Evolutionary conservation across 1,140 invertebrate genomes (phyloP), one percentile per base, ranked within the genome.

Genomic region (Lithobius niger): DNA sequence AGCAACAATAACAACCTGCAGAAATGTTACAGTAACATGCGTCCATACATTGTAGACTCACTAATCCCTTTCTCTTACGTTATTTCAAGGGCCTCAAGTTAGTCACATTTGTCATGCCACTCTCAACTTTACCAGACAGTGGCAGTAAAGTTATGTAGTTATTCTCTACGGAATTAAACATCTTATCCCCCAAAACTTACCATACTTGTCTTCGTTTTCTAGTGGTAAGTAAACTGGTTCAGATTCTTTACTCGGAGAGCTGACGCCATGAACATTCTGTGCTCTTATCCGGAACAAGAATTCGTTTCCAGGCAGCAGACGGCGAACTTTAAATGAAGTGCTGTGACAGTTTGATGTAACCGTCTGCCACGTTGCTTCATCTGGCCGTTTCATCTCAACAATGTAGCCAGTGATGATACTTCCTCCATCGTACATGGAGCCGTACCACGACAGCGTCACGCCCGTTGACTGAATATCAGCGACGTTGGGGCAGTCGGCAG

Each of bases 341-440:
- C 59, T 64, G n/a, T 63, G 61, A 40, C 65, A 67, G 22, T 61
- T 61, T 22, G 54, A 57, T 26, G 64, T 64, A 62, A 68, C 76
- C 72, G 51, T 77, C 73, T 1, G 77, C 76, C 54, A 82, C 69
- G 40, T 66, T 72, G 81, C 51, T 16, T 62, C 36, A 60, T 75
- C 70, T 60, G 70, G 67, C 18, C 66, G 61, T 49, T 76, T 76
- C 69, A 83, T 82, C 68, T 92, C 86, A 18, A 91, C 79, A 18
- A 79, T 76, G 66, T 89, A 93, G 47, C 85, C 86, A 19, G 82
- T 84, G 44, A 92, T 78, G 51, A 83, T 83, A 54, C 83, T 82
- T 27, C 88, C 87, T n/a, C 87, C 87, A 66, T 92, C 88, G 62
- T 83, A 88, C 1, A 81, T 78, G 22, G 86, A 82, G 27, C 83